phyloP scores from a whole-genome alignment of 2,888 invertebrate genomes.

The Trachelus troglodyta region DNA sequence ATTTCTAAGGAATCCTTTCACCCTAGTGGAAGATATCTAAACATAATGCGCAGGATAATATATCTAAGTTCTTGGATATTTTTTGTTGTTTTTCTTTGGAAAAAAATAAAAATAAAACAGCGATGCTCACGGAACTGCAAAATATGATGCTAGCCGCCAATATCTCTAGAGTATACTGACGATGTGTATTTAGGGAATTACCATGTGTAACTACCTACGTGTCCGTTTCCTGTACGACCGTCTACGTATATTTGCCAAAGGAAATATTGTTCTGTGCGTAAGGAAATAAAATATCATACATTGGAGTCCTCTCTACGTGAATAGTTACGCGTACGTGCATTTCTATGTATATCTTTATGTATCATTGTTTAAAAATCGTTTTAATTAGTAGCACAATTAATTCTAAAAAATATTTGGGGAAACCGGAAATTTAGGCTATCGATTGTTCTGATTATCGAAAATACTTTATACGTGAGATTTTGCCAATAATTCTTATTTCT shows the following conservation, averaged over 20 bases:
- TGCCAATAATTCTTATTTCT: neutral
- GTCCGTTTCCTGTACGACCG: neutral
- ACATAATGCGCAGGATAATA: neutral
- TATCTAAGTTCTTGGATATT: neutral
- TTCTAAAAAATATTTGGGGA: neutral
- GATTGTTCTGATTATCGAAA: neutral
- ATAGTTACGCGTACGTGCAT: neutral
- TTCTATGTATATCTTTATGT: conserved; percentile 1
- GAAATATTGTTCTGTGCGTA: neutral
- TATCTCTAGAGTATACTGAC: neutral
- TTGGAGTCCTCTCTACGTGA: neutral
- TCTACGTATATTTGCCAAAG: neutral
- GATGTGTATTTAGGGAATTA: neutral
- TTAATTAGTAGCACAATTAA: neutral
- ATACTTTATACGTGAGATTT: neutral
- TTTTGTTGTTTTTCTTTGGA: neutral
- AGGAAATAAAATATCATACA: conserved; percentile 5
- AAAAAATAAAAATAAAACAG: neutral
- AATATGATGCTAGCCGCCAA: neutral
- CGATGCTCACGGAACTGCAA: neutral
- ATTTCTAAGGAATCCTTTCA: neutral
- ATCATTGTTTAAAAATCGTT: neutral
- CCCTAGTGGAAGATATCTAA: neutral
- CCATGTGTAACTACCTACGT: neutral
- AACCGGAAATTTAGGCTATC: neutral